Evolutionary conservation across 2,888 invertebrate genomes (phyloP).

Genomic region (Lamellibrachia satsuma): DNA sequence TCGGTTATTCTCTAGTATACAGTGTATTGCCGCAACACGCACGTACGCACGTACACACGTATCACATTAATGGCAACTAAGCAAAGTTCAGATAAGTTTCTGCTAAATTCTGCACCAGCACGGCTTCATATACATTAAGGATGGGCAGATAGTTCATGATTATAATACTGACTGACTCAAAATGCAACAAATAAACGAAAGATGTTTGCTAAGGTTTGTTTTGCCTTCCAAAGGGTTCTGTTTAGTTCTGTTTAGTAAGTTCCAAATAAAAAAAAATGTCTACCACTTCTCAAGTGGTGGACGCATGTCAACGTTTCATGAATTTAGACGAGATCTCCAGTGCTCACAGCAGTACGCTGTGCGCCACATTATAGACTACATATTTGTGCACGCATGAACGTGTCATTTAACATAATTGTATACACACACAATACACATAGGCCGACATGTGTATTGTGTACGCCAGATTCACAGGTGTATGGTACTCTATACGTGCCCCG

Average conservation of each 20-base stretch:
- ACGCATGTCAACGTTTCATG: background rate
- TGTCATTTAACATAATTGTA: background rate
- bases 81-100: background rate
- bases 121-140: background rate
- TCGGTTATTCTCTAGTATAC: background rate
- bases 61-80: background rate
- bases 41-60: background rate
- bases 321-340: background rate
- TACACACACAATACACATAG: background rate
- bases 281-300: background rate
- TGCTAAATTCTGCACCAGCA: background rate
- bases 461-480: background rate
- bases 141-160: background rate
- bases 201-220: too few species aligned
- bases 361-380: background rate
- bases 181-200: background rate
- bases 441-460: background rate
- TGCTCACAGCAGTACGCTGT: background rate
- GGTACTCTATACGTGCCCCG: background rate
- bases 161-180: background rate
- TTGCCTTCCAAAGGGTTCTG: background rate
- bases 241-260: background rate
- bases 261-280: background rate
- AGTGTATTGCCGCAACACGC: background rate
- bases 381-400: background rate